These are phyloP conservation scores for Arremon brunneinucha DNA, from an alignment of 2,797 vertebrate genomes.

Conservation along the genomic window DNA sequence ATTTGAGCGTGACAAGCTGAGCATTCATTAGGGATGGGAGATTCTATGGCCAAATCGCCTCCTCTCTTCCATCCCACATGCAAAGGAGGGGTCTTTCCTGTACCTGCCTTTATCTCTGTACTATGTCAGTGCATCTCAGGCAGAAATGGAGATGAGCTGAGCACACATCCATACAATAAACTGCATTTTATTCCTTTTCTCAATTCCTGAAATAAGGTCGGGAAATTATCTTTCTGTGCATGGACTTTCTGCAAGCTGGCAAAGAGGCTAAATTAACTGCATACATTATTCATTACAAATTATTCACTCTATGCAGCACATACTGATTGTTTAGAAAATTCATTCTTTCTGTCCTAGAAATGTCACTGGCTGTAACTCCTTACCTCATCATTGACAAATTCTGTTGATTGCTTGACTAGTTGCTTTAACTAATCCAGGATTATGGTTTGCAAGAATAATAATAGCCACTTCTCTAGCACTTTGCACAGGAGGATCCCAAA, in stretches of 20 bases:
- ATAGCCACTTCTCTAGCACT: background rate
- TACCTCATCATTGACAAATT: constrained; percentile 46
- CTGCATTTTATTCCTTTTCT: background rate
- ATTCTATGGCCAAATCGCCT: background rate
- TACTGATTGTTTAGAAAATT: constrained; percentile 64
- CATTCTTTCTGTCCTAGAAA: constrained; percentile 65
- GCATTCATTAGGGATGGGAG: background rate
- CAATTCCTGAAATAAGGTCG: background rate
- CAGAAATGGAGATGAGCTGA: background rate
- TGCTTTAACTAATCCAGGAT: constrained; percentile 45
- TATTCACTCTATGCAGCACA: constrained; percentile 49
- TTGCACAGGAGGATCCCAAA: background rate
- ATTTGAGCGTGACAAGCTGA: background rate
- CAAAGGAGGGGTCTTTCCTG: background rate
- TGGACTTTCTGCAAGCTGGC: constrained; percentile 52
- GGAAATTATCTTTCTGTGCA: constrained; percentile 29
- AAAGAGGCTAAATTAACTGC: constrained; percentile 55
- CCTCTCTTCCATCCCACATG: background rate
- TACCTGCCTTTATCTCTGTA: background rate
- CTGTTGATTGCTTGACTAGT: constrained; percentile 55
- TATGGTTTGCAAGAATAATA: constrained; percentile 11
- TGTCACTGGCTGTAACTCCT: constrained; percentile 58
- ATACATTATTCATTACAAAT: constrained; percentile 66
- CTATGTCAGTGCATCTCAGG: background rate
- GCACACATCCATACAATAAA: background rate